These are phyloP conservation scores for Melinaea menophilus DNA, from an alignment of 2,888 invertebrate genomes.

Conservation along the genomic window DNA sequence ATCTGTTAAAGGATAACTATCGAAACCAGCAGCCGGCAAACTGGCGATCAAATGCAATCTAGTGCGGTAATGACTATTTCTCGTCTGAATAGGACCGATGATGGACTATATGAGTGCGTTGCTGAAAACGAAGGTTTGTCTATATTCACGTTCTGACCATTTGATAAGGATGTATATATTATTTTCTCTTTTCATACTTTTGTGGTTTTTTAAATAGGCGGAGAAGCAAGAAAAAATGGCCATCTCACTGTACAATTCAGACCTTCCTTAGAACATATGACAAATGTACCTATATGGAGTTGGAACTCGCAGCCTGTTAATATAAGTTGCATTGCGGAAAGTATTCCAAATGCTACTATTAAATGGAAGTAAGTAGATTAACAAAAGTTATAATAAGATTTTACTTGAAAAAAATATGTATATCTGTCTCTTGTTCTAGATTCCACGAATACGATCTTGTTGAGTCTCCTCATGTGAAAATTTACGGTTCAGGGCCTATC, in stretches of 20 bases:
- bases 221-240: constrained; percentile 85
- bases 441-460: constrained; percentile 75
- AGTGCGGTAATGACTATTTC: constrained; percentile 83
- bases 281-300: constrained; percentile 86
- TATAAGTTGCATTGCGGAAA: constrained; percentile 91
- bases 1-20: constrained; percentile 76
- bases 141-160: not conserved
- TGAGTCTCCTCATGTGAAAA: constrained; percentile 78
- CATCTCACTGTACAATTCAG: constrained; percentile 90
- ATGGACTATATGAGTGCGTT: constrained; percentile 92
- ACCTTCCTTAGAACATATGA: constrained; percentile 86
- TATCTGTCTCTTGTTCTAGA: constrained; percentile 36
- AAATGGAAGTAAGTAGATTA: constrained; percentile 82
- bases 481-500: constrained; percentile 82
- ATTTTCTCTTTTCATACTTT: no score
- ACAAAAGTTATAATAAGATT: constrained; percentile 4
- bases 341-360: constrained; percentile 94
- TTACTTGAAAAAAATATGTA: not conserved
- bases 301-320: constrained; percentile 91
- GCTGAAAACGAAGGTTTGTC: constrained; percentile 83
- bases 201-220: constrained; percentile 60
- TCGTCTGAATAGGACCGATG: constrained; percentile 83
- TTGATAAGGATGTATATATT: no score
- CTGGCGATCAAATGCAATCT: constrained; percentile 70
- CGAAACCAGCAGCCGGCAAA: constrained; percentile 71